These are phyloP conservation scores for Baronia brevicornis DNA, from an alignment of 2,888 invertebrate genomes.

Conservation along the genomic window DNA sequence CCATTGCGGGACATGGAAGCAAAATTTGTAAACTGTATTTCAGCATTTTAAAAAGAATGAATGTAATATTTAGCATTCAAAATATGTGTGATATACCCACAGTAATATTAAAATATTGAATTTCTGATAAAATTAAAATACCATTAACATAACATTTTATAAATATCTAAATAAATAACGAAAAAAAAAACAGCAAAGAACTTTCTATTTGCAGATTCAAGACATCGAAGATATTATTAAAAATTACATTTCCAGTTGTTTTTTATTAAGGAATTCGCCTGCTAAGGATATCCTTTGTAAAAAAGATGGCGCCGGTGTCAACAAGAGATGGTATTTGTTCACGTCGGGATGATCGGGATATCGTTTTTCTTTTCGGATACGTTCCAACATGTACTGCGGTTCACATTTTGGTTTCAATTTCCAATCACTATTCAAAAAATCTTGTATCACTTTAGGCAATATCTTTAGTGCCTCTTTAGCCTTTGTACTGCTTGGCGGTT, in stretches of 20 bases:
- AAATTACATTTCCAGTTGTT: conserved; percentile 48
- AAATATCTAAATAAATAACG: not conserved
- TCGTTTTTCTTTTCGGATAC: conserved; percentile 77
- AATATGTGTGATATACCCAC: no score
- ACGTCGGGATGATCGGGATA: conserved; percentile 77
- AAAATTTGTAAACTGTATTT: no score
- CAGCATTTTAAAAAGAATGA: no score
- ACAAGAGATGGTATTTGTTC: conserved; percentile 79
- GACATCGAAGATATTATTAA: not conserved
- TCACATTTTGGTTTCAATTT: conserved; percentile 78
- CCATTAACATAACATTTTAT: no score
- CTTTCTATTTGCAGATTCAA: not conserved
- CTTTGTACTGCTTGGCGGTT: conserved; percentile 47
- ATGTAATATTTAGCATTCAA: no score
- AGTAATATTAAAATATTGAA: no score
- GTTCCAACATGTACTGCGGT: conserved; percentile 82
- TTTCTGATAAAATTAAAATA: no score
- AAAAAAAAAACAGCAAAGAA: not conserved
- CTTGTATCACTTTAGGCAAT: conserved; percentile 74
- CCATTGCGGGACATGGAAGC: no score
- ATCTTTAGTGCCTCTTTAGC: conserved; percentile 56
- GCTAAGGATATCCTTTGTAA: conserved; percentile 84
- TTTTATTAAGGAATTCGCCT: conserved; percentile 81
- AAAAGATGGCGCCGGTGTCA: conserved; percentile 88
- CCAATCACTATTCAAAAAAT: conserved; percentile 69